Evolutionary conservation across 2,888 invertebrate genomes (phyloP), one percentile per base, ranked within the genome.

Genomic region (Cotesia congregata): DNA sequence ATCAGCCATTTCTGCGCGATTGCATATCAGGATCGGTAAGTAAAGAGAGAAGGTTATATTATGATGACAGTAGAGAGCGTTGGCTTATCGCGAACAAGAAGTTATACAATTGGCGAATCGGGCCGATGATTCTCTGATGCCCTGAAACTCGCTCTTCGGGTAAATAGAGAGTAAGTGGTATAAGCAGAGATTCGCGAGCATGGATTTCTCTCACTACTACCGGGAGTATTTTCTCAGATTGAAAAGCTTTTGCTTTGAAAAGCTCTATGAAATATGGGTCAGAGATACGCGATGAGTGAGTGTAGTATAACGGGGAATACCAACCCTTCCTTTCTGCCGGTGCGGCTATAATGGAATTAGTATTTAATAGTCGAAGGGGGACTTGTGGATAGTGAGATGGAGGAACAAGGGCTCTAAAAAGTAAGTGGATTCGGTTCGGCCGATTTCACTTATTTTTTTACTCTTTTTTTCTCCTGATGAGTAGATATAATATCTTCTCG

Each of bases 341-440:
- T 85, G 69, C n/a, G 83, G 85, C 85, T 89, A 88, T 89, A 89
- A 89, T 88, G 88, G 88, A 89, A 89, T 89, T 89, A 89, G 88
- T 88, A 87, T 89, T 89, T 89, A 88, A 89, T 89, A 88, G 84
- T 80, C 79, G 78, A 72, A 79, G 74, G 80, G 79, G 61, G 60
- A 61, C 38, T 76, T 79, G 76, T 76, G 82, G 65, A 70, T 74
- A 69, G 70, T 40, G 68, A 64, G 50, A 64, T 39, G 73, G 40
- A 62, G 72, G 41, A 50, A 69, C 30, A 64, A 65, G 82, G 80
- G 77, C 80, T 83, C 81, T 83, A 86, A 86, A 86, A 88, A 87
- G 85, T 86, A 86, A 88, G 84, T 86, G 87, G 86, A 85, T 86
- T 80, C 64, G 67, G 72, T 70, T 75, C 67, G 65, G 69, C 72